Evolutionary conservation across 2,888 invertebrate genomes (phyloP), one percentile per base, ranked within the genome.

Genomic region (Cantharis rufa): DNA sequence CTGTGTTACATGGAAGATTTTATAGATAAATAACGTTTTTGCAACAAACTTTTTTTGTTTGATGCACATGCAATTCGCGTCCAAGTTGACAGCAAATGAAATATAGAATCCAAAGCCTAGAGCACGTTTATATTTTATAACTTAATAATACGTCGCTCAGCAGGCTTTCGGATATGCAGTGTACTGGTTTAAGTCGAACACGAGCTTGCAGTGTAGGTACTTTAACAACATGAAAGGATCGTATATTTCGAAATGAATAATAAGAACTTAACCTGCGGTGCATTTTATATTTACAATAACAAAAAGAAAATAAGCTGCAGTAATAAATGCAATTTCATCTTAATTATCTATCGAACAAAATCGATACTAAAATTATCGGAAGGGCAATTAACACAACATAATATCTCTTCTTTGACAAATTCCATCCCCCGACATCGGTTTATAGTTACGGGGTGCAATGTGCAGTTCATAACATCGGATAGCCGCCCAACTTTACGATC

Each of bases 381-480:
- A 75, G 64, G 64, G 64, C 28, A 78, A 78, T 78, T 78, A 78
- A 76, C 76, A 71, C 71, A 70, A 71, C 71, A 75, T 63, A 70
- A 78, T 79, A 79, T 72, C 72, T 79, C 79, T 75, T 71, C 32
- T 74, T 74, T 77, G 79, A 79, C 79, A 79, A 79, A 79, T 79
- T 79, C 70, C 75, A 79, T 77, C 79, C 77, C 48, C 79, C 75
- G 79, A 75, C 75, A 74, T 75, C 77, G 81, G 83, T 82, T 82
- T 85, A 48, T 86, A 86, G 85, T 86, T 87, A 87, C 86, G 85
- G 87, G 85, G 85, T 86, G 86, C 85, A 84, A 86, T 86, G 85
- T 84, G 85, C 85, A 85, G 85, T 85, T 85, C 83, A 84, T 85
- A 86, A 86, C 85, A 84, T 83, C 81, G 85, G 85, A 86, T 85